Base-by-base conservation (phyloP, 1,140 invertebrate species). In the Argopecten irradians region DNA sequence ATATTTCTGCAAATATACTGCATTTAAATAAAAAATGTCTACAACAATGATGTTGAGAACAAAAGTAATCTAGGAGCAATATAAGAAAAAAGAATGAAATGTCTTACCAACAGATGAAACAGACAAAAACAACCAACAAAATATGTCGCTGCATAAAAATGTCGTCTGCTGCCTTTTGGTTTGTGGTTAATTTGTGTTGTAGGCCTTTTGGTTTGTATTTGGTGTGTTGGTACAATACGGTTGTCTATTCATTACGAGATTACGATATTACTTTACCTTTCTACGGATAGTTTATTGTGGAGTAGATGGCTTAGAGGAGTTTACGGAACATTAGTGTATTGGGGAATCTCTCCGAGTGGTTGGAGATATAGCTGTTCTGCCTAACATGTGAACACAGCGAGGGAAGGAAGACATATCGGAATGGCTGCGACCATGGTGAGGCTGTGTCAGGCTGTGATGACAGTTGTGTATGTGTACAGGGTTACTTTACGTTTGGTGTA, bases 281-380 rank as follows among this genome's bases (percentile, higher is more conserved):
- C n/a, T n/a, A 28, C 11, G 55, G 55, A 22, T 5, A 71, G 55
- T 22, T n/a, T 0, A 16, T 71, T 71, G 55, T 71, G 55, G 13
- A 71, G 55, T n/a, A 28, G 55, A 71, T 71, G 55, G 55, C 55
- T 71, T 71, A 71, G 55, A n/a, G 55, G 55, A 71, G 55, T 71
- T 71, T n/a, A 71, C 19, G 5, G 2, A 71, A n/a, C n/a, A 71
- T 71, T 71, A 71, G 55, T 71, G 55, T 71, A 71, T 71, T 71
- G 55, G 55, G 28, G 55, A 71, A 71, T n/a, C 36, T 7, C 55
- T 71, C 55, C 55, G 55, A 71, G 28, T 71, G 55, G 28, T 71
- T 71, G 55, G 5, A 28, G 55, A 22, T 71, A 11, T 71, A 28
- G 22, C 16, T 5, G 28, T 28, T 22, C 55, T 71, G 1, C 55